Conservation (phyloP, 2,113 vertebrate genomes). For the Salvator merianae region DNA sequence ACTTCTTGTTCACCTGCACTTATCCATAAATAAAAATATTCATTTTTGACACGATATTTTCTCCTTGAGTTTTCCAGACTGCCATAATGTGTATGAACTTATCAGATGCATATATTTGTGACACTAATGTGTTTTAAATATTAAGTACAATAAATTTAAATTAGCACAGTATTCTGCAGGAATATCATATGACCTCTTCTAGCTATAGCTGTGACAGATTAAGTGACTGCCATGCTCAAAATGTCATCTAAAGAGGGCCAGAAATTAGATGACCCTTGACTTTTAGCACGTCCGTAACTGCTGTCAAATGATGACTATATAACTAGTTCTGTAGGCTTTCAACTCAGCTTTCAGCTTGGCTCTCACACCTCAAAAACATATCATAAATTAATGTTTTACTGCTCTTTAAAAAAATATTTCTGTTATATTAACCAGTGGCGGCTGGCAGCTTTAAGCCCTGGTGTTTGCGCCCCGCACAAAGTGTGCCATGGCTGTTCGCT, state of each 20-base stretch:
- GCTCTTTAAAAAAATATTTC: not conserved
- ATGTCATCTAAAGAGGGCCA: not conserved
- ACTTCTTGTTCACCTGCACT: not conserved
- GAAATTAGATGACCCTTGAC: not conserved
- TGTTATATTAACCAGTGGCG: too few species aligned
- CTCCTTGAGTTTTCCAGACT: not conserved
- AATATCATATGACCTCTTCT: not conserved
- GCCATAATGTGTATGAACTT: not conserved
- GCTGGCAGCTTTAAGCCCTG: too few species aligned
- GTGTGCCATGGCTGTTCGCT: too few species aligned
- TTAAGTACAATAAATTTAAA: not conserved
- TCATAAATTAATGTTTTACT: not conserved
- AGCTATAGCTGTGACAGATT: not conserved
- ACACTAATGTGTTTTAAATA: not conserved
- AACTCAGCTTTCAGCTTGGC: not conserved
- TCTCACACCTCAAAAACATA: not conserved
- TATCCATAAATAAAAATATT: slow-evolving; percentile 5
- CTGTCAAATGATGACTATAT: not conserved
- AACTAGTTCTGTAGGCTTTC: not conserved
- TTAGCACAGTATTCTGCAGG: not conserved
- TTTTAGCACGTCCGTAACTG: not conserved
- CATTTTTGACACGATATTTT: not conserved
- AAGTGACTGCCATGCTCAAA: not conserved
- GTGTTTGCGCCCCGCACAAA: too few species aligned
- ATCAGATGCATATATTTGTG: not conserved